Evolutionary conservation across 2,888 invertebrate genomes (phyloP), one percentile per base, ranked within the genome.

Genomic region (Lutraria lutraria): DNA sequence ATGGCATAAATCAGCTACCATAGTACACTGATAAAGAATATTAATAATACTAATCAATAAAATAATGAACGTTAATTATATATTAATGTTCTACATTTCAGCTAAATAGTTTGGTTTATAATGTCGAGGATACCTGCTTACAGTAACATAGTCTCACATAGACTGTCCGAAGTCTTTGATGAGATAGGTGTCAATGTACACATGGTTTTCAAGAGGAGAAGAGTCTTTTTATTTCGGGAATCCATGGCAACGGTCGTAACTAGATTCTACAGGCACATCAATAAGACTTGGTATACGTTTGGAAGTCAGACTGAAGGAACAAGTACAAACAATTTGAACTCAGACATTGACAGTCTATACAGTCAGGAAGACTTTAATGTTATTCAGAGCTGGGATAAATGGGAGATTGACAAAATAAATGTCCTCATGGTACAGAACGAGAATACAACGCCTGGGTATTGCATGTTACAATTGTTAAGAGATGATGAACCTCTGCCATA

Each of bases 251-350:
- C n/a, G 13, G 60, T 56, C 4, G 29, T 31, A 12, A 3, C 16
- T 4, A 56, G 54, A 43, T 29, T 53, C 53, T 1, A 19, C 29
- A 60, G 31, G 4, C 25, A 1, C 25, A 15, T 21, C 54, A 16
- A 29, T 29, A 25, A n/a, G 2, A 16, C 60, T 43, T 19, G 25
- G 31, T 60, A 82, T 60, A 21, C 15, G 3, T 60, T 82, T 82
- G 82, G 82, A 19, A 82, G 82, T 60, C 82, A 82, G 21, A 25
- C 25, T 31, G 82, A 82, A 56, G 82, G 60, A 29, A 82, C 82
- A 8, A 82, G 60, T 0, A 82, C 82, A 56, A 29, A 16, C 0
- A 25, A 29, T 56, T 16, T 82, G 29, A 82, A 82, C 19, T 82
- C 82, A 13, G 60, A 82, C 34, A 16, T 56, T 16, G 82, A 82